Conservation (phyloP, 2,888 invertebrate genomes). For the Chrysina gloriosa region DNA sequence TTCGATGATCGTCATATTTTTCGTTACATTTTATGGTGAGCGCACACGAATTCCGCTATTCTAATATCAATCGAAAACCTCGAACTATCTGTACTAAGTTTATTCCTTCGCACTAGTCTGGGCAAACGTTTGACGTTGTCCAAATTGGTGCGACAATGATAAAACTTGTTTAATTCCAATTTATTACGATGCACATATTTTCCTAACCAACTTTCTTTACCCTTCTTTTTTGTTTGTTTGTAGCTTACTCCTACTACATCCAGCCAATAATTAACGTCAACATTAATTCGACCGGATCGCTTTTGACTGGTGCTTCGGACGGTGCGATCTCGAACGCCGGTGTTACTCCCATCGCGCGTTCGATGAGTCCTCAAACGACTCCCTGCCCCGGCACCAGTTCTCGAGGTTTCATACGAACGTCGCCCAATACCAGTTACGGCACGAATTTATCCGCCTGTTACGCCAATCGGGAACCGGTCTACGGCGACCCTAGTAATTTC, state of each 20-base stretch:
- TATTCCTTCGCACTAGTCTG: too few relatives aligned
- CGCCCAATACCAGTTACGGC: conserved; percentile 6
- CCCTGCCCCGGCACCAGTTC: neutral
- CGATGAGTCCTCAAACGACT: too few relatives aligned
- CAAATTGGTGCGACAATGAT: too few relatives aligned
- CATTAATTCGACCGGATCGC: conserved; percentile 50
- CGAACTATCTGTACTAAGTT: too few relatives aligned
- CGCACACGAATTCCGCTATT: neutral
- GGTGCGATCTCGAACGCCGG: neutral
- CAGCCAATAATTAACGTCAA: conserved; percentile 62
- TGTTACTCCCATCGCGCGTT: neutral
- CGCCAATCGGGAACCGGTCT: conserved; percentile 55
- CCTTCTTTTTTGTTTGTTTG: conserved; percentile 46
- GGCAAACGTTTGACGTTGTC: too few relatives aligned
- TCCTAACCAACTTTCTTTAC: too few relatives aligned
- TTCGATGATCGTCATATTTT: conserved; percentile 58
- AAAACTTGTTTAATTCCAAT: too few relatives aligned
- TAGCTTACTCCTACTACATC: conserved; percentile 61
- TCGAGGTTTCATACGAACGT: neutral
- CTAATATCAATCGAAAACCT: conserved; percentile 5
- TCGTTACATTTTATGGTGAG: conserved; percentile 62
- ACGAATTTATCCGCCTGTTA: conserved; percentile 5
- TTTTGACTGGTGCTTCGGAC: conserved; percentile 32
- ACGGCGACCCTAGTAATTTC: conserved; percentile 60
- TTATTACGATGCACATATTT: too few relatives aligned